Base-by-base conservation (phyloP, 1,140 invertebrate species). In the Ostrea denselamellosa region DNA sequence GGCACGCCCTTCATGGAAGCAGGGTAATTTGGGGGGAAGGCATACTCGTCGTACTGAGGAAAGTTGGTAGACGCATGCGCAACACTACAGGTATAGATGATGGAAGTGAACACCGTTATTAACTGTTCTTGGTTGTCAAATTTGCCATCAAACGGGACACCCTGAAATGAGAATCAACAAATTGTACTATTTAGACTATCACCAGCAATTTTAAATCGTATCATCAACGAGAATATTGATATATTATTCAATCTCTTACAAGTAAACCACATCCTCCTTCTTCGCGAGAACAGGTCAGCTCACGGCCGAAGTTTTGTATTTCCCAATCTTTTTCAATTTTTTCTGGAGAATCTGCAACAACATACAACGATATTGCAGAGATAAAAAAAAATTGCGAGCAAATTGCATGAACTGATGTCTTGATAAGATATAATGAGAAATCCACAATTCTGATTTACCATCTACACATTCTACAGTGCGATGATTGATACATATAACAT, bases 11-110 rank as follows among this genome's bases (percentile, higher is more conserved):
- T 89, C 28, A 96, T 89, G 52, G 94, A 92, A 17, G 92, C 93
- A 0, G 95, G 95, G 89, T 96, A 96, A 90, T 96, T 96, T 8
- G 95, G 95, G 10, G 95, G 94, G 89, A 95, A 96, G 8, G 92
- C 95, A 88, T 95, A 96, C 88, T 93, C 92, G n/a, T 94, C 92
- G 87, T 94, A 94, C 86, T 93, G 93, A 0, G 93, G 91, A 88
- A 95, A 95, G 87, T 96, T 96, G 58, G 94, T 93, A 4, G 95
- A 94, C 9, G 95, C 94, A 91, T 96, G 95, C 17, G 93, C 94
- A 25, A 95, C 92, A 87, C 95, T 95, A 89, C 95, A 95, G 1
- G 93, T 95, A 65, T 94, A 94, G 56, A 96, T 94, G 62, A 96
- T 94, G 14, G 90, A 90, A 10, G 95, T 94, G 10, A 95, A 84